Evolutionary conservation across 1,140 invertebrate species (phyloP).

Genomic region (Polypedilum vanderplanki): DNA sequence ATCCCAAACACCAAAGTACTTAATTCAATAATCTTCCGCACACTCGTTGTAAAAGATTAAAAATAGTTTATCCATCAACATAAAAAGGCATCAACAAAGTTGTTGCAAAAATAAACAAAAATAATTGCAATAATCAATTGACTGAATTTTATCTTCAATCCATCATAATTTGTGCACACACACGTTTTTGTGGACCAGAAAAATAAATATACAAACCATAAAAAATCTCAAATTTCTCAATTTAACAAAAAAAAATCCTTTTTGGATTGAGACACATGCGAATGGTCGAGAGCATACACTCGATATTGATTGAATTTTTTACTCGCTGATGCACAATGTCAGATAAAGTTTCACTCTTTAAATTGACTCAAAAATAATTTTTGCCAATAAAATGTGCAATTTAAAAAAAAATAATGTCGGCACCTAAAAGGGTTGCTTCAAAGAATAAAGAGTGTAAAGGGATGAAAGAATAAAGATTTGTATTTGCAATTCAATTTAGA

Average conservation of each 20-base stretch:
- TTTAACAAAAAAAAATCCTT: background rate
- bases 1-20: too few species aligned
- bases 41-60: too few species aligned
- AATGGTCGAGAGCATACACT: background rate
- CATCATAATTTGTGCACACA: constrained; percentile 3
- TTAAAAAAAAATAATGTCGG: background rate
- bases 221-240: constrained; percentile 23
- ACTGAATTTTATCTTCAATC: constrained; percentile 2
- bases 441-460: background rate
- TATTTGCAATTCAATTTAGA: background rate
- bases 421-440: constrained; percentile 3
- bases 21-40: too few species aligned
- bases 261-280: background rate
- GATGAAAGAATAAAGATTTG: background rate
- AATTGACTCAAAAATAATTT: background rate
- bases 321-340: constrained; percentile 1
- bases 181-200: background rate
- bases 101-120: too few species aligned
- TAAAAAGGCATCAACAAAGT: too few species aligned
- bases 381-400: too few species aligned
- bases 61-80: too few species aligned
- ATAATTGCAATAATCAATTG: background rate
- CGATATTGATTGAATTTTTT: background rate
- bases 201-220: constrained; percentile 26
- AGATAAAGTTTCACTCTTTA: background rate